These are phyloP conservation scores for Erebia palarica DNA, from an alignment of 2,888 invertebrate species.

Conservation along the genomic window DNA sequence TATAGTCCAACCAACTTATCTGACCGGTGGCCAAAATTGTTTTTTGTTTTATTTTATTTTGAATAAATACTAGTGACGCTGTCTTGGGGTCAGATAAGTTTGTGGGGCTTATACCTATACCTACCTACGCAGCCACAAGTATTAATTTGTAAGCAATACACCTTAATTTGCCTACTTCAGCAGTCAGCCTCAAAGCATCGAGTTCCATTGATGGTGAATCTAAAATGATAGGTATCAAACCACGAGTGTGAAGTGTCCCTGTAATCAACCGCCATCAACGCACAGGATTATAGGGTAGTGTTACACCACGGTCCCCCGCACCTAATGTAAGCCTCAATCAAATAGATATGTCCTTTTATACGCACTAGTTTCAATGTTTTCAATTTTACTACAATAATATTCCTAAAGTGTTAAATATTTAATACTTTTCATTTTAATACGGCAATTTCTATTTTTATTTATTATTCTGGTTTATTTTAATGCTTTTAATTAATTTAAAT, in stretches of 20 bases:
- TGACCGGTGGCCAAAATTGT: too few species aligned
- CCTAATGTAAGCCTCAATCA: not conserved
- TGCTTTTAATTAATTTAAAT: too few species aligned
- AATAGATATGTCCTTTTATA: slow-evolving; percentile 6
- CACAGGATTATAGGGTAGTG: slow-evolving; percentile 13
- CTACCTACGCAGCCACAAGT: not conserved
- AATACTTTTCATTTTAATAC: too few species aligned
- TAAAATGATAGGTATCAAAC: slow-evolving; percentile 21
- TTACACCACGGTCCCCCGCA: not conserved
- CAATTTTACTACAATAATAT: too few species aligned
- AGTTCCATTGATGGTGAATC: not conserved
- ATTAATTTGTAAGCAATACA: not conserved
- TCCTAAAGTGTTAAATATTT: too few species aligned
- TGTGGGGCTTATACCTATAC: too few species aligned
- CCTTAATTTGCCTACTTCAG: slow-evolving; percentile 6
- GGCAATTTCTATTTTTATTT: too few species aligned
- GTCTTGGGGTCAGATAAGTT: too few species aligned
- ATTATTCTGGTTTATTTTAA: too few species aligned
- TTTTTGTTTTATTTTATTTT: too few species aligned
- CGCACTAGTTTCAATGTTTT: not conserved
- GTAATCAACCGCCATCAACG: slow-evolving; percentile 22
- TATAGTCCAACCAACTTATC: too few species aligned
- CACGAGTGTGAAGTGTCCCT: not conserved
- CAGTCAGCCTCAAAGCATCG: slow-evolving; percentile 12
- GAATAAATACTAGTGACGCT: too few species aligned